These are phyloP conservation scores for Erynnis tages DNA, from an alignment of 2,888 invertebrate genomes.

Conservation along the genomic window DNA sequence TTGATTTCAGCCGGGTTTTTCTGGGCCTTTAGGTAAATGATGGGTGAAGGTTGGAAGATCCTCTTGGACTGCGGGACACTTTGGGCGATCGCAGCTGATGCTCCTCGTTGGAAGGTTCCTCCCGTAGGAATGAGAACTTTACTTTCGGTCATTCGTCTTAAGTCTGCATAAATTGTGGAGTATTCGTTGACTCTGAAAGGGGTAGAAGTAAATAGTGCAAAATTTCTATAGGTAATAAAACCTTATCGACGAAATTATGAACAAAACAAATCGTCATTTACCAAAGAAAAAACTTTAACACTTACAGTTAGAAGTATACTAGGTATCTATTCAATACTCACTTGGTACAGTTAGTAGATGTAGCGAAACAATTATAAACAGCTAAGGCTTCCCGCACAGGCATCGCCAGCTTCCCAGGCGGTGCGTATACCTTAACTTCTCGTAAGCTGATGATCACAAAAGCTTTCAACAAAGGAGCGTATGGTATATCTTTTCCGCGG, in stretches of 20 bases:
- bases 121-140: constrained; percentile 86
- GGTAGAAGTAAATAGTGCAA: too few relatives aligned
- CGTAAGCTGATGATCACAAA: constrained; percentile 86
- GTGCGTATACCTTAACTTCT: constrained; percentile 86
- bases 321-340: too few relatives aligned
- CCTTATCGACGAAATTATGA: too few relatives aligned
- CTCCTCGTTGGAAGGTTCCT: constrained; percentile 86
- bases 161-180: constrained; percentile 85
- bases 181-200: constrained; percentile 88
- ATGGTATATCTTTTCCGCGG: constrained; percentile 91
- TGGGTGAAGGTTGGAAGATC: constrained; percentile 87
- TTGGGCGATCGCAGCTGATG: constrained; percentile 85
- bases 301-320: too few relatives aligned
- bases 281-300: too few relatives aligned
- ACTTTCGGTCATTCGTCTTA: constrained; percentile 83
- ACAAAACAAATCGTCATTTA: too few relatives aligned
- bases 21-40: constrained; percentile 91
- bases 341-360: constrained; percentile 82
- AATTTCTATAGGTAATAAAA: too few relatives aligned
- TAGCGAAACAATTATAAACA: constrained; percentile 82
- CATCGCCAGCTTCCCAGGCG: constrained; percentile 83
- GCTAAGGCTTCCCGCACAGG: constrained; percentile 76
- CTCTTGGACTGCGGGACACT: constrained; percentile 82
- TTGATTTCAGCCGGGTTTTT: constrained; percentile 91
- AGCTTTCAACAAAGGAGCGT: constrained; percentile 89